Percentiles rank a stretch among this genome's conserved stretches.
Conservation (phyloP, 92 coral and sea anemone genomes). For the Umimayanthus kanabou region DNA sequence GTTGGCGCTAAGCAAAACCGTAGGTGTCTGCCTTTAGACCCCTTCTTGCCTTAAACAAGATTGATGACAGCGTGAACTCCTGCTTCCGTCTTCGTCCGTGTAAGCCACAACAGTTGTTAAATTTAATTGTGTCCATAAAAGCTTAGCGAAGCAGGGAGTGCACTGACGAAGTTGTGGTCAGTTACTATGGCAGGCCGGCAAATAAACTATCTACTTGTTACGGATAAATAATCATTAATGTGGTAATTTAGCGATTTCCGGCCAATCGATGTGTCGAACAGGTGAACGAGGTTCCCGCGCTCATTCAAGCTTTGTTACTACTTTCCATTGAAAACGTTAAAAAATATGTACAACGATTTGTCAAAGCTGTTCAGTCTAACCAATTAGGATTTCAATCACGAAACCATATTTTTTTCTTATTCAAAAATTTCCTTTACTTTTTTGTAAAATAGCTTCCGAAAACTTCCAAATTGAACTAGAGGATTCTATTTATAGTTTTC, state of each 20-base stretch:
- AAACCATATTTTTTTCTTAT: neutral
- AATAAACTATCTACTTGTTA: too few relatives aligned
- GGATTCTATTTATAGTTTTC: neutral
- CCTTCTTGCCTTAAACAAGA: neutral
- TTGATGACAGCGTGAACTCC: neutral
- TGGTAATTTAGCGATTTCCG: neutral
- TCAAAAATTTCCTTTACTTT: neutral
- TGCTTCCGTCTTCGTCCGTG: too few relatives aligned
- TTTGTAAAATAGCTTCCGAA: too few relatives aligned
- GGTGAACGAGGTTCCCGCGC: neutral
- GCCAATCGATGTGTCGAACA: neutral
- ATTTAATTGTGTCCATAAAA: neutral
- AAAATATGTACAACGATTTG: too few relatives aligned
- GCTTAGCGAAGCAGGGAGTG: neutral
- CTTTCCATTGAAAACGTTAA: too few relatives aligned
- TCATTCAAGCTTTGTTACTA: too few relatives aligned
- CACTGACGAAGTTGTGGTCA: neutral
- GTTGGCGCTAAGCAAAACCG: too few relatives aligned
- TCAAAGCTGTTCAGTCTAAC: too few relatives aligned
- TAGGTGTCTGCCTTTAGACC: too few relatives aligned
- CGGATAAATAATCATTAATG: neutral
- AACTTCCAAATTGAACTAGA: too few relatives aligned
- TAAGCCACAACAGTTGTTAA: neutral
- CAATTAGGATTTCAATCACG: neutral
- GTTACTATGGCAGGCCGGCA: neutral